Evolutionary conservation across 1,140 invertebrate species (phyloP).

Genomic region (Leptinotarsa defecta): DNA sequence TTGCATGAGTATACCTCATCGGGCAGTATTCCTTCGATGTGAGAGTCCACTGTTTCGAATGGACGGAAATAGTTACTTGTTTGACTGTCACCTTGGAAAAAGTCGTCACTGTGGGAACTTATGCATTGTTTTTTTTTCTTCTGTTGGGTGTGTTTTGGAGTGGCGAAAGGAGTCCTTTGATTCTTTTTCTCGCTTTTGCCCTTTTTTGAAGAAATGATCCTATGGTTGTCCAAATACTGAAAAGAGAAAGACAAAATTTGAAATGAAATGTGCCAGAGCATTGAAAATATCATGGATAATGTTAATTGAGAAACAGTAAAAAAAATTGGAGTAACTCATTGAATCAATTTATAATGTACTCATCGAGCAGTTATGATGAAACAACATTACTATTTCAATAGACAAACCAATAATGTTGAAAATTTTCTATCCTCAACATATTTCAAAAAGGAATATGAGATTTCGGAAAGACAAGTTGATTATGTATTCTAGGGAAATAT

Average conservation of each 20-base stretch:
- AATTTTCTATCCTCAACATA: no score
- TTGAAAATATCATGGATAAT: no score
- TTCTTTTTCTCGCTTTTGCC: conserved; percentile 31
- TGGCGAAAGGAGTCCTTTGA: background rate
- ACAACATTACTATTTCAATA: no score
- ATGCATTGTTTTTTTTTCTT: conserved; percentile 51
- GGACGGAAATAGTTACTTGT: conserved; percentile 47
- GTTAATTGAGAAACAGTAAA: no score
- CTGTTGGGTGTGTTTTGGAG: conserved; percentile 30
- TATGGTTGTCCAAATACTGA: conserved; percentile 13
- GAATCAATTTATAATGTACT: no score
- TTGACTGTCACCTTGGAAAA: conserved; percentile 32
- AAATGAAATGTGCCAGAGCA: background rate
- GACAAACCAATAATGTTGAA: no score
- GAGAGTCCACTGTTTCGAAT: conserved; percentile 51
- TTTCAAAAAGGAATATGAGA: no score
- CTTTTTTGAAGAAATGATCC: conserved; percentile 35
- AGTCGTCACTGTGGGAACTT: conserved; percentile 32
- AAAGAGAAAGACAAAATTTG: background rate
- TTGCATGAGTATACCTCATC: conserved; percentile 40
- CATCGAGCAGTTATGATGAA: no score
- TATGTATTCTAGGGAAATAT: no score
- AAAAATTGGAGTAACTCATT: no score
- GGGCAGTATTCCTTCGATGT: conserved; percentile 45
- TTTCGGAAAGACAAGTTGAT: no score